Percentiles rank a stretch among this genome's conserved stretches.
phyloP scores from a whole-genome alignment of 2,888 invertebrate genomes.

The Pediacus dermestoides region DNA sequence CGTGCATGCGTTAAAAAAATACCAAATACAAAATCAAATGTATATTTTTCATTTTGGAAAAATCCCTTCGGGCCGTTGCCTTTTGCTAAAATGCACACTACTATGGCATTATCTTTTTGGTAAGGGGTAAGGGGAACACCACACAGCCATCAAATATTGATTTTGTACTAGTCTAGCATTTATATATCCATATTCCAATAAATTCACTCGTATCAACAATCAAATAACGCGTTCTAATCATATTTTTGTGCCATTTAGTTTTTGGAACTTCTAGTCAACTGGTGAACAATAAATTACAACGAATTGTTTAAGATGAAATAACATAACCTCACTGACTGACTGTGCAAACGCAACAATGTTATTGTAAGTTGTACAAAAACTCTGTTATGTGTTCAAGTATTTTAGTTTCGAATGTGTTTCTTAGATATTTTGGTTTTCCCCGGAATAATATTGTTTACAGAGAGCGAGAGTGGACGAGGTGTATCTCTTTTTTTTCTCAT shows the following conservation, averaged over 20 bases:
- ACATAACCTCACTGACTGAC: constrained; percentile 7
- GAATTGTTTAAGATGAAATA: too few species aligned
- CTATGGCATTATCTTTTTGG: constrained; percentile 23
- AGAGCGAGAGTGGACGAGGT: too few species aligned
- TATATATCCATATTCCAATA: constrained; percentile 23
- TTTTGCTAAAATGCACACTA: constrained; percentile 5
- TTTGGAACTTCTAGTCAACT: too few species aligned
- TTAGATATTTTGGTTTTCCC: too few species aligned
- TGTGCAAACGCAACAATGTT: constrained; percentile 4
- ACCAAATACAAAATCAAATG: constrained; percentile 24
- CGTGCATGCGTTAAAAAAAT: constrained; percentile 43
- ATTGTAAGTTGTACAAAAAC: constrained; percentile 4
- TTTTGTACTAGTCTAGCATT: constrained; percentile 43
- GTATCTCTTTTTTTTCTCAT: too few species aligned
- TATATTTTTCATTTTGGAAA: constrained; percentile 16
- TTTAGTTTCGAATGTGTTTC: too few species aligned
- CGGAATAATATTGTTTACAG: too few species aligned
- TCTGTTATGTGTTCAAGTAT: too few species aligned
- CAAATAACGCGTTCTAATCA: too few species aligned
- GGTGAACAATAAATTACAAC: too few species aligned
- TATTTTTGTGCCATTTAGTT: too few species aligned
- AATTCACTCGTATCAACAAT: too few species aligned
- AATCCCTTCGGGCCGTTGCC: constrained; percentile 19
- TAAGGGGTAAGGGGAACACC: constrained; percentile 42
- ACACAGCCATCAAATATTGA: constrained; percentile 45